These are phyloP conservation scores for Agrochola lota DNA, from an alignment of 2,888 invertebrate genomes.

Conservation along the genomic window DNA sequence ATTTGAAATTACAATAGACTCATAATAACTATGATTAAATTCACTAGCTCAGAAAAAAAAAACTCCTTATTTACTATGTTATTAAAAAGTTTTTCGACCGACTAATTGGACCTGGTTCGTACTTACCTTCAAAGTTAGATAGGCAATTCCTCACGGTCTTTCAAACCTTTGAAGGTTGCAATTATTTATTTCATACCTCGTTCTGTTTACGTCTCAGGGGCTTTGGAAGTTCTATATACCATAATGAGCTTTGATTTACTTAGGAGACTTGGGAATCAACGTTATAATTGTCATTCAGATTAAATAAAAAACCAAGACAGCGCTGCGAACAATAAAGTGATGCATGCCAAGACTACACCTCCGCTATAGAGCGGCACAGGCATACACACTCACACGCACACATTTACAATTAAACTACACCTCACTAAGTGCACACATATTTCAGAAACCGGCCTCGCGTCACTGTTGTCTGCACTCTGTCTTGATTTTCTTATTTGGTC, in stretches of 20 bases:
- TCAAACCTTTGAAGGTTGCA: slow-evolving; percentile 34
- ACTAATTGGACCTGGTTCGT: slow-evolving; percentile 39
- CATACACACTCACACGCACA: too few species aligned
- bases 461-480: too few species aligned
- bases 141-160: slow-evolving; percentile 22
- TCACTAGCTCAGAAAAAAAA: not conserved
- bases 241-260: slow-evolving; percentile 14
- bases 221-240: not conserved
- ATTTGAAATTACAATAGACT: not conserved
- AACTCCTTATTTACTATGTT: slow-evolving; percentile 3
- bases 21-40: not conserved
- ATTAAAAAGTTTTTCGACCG: slow-evolving; percentile 30
- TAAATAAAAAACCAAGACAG: too few species aligned
- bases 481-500: too few species aligned
- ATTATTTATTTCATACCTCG: slow-evolving; percentile 16
- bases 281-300: not conserved
- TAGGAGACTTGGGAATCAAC: not conserved
- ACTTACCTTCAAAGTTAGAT: slow-evolving; percentile 52
- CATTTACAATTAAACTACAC: too few species aligned
- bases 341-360: too few species aligned
- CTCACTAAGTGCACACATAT: too few species aligned
- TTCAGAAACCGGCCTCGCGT: too few species aligned
- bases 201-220: not conserved
- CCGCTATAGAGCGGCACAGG: too few species aligned
- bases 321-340: too few species aligned